Evolutionary conservation across 2,113 vertebrate genomes (phyloP).

Genomic region (Thamnaconus septentrionalis): DNA sequence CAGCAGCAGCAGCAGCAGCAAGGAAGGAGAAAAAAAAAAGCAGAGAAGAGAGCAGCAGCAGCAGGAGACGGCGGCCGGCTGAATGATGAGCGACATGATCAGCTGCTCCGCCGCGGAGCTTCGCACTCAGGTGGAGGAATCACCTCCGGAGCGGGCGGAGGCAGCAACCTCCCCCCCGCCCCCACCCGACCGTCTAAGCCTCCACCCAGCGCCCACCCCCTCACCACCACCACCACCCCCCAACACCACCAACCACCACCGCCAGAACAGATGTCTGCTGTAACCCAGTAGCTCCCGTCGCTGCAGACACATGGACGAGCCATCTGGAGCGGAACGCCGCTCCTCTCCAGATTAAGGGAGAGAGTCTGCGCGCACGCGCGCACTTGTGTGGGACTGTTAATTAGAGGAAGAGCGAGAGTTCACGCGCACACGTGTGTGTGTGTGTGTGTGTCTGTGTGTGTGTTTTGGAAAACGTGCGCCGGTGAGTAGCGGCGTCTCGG

Average conservation of each 20-base stretch:
- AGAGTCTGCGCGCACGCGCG: conserved; percentile 47
- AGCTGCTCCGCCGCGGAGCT: conserved; percentile 67
- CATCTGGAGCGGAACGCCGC: conserved; percentile 79
- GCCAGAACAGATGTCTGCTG: conserved; percentile 82
- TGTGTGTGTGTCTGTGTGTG: conserved; percentile 32
- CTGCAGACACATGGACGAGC: conserved; percentile 81
- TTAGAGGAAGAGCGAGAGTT: not conserved
- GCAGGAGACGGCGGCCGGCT: conserved; percentile 40
- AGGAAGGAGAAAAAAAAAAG: conserved; percentile 22
- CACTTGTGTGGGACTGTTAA: conserved; percentile 21
- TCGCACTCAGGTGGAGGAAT: conserved; percentile 73
- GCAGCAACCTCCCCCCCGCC: conserved; percentile 21
- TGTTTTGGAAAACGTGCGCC: conserved; percentile 24
- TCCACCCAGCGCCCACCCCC: conserved; percentile 54
- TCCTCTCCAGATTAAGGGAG: conserved; percentile 73
- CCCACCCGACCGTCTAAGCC: conserved; percentile 25
- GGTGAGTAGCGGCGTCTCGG: conserved; percentile 56
- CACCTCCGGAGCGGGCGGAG: conserved; percentile 64
- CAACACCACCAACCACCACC: conserved; percentile 69
- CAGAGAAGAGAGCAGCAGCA: conserved; percentile 35
- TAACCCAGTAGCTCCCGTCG: conserved; percentile 81
- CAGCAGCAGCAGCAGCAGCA: conserved; percentile 28
- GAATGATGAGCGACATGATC: conserved; percentile 75
- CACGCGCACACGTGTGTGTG: conserved; percentile 15
- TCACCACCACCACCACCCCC: conserved; percentile 54